Base-by-base conservation (phyloP, 1,140 invertebrate species). In the Zaprionus africanus region DNA sequence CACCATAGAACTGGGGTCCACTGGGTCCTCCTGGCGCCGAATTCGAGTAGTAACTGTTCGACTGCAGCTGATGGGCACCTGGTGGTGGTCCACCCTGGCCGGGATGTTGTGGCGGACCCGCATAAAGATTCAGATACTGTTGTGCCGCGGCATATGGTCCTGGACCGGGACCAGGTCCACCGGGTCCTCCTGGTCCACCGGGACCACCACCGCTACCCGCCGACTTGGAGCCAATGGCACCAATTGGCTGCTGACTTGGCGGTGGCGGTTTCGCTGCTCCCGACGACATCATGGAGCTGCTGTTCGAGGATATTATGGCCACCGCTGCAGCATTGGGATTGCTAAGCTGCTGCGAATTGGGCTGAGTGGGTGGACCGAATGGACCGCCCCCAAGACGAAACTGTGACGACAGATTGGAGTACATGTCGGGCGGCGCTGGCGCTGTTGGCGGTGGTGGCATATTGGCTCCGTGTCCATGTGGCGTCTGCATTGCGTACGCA, bases 281-380 rank as follows among this genome's bases (percentile, higher is more conserved):
- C 41, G 97, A 96, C 1, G 97, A 98, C 97, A 98, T 98, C 54
- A 98, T 94, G 22, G 97, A 97, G 93, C 97, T 97, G 77, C 91
- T 93, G 76, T 85, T 96, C 28, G 97, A 97, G 58, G 97, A 97
- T 68, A 98, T 98, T 71, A 98, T 95, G 54, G 91, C 66, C 12
- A 92, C 91, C 9, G 84, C 66, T 63, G 98, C 96, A 0, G 83
- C 80, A 28, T 96, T 98, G 26, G 97, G 97, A 93, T 96, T 97
- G 87, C 95, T 97, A 74, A 95, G 95, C 64, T 97, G 94, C 85
- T 97, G 97, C 59, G 92, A 96, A 59, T 88, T 91, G 12, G 90
- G 84, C 58, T 79, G 82, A 38, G 31, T 34, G 31, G 68, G 64
- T 95, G 92, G 97, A n/a, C 85, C 85, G 15, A 92, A 92, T 15